Conservation (phyloP, 2,797 vertebrate genomes). For the Melanotaenia pygmaea region DNA sequence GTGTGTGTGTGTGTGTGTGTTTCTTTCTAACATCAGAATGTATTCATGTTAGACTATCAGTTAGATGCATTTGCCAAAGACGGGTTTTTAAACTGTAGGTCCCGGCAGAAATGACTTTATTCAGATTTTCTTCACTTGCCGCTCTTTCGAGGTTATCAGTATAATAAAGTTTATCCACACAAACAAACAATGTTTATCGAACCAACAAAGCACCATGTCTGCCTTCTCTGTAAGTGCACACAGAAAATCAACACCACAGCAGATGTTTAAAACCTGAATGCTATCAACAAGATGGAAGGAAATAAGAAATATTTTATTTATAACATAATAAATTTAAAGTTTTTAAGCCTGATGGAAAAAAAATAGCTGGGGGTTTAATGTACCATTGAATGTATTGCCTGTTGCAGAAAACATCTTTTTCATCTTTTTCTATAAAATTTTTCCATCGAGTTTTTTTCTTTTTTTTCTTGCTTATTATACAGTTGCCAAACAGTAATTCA, state of each 20-base stretch:
- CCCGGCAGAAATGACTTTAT: conserved; percentile 28
- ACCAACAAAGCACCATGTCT: conserved; percentile 52
- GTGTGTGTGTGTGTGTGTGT: conserved; percentile 1
- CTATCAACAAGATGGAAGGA: conserved; percentile 21
- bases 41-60: conserved; percentile 65
- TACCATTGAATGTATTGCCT: conserved; percentile 65
- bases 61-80: conserved; percentile 73
- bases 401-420: conserved; percentile 46
- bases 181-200: conserved; percentile 31
- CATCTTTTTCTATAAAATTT: conserved; percentile 58
- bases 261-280: conserved; percentile 29
- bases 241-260: conserved; percentile 6
- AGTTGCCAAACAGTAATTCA: conserved; percentile 49
- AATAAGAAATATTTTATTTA: background rate
- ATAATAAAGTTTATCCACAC: conserved; percentile 16
- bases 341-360: conserved; percentile 16
- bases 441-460: conserved; percentile 35
- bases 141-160: conserved; percentile 20
- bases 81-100: conserved; percentile 40
- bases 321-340: conserved; percentile 8
- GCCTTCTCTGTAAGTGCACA: conserved; percentile 39
- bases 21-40: conserved; percentile 56
- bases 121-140: conserved; percentile 18
- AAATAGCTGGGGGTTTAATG: conserved; percentile 54
- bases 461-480: conserved; percentile 37